Percentiles rank a stretch among this genome's conserved stretches.
Conservation (phyloP, 1,140 invertebrate genomes). For the Lasaia peninsularis region DNA sequence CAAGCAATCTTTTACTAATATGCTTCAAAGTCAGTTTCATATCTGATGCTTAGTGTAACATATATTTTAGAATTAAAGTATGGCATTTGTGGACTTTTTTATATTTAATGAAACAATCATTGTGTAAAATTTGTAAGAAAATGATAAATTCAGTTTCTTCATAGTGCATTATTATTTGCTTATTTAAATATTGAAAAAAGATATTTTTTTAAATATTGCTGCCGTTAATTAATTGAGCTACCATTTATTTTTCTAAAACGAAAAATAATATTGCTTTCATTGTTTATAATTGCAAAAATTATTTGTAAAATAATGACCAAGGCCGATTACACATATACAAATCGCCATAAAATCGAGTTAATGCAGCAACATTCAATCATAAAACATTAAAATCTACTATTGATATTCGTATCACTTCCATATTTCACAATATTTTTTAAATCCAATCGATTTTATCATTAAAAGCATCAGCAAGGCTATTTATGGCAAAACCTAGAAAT, state of each 20-base stretch:
- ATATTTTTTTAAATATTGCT: constrained; percentile 7
- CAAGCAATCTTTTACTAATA: not conserved
- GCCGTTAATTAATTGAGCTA: not conserved
- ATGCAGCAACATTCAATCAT: no score
- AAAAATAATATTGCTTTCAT: constrained; percentile 5
- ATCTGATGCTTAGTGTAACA: not conserved
- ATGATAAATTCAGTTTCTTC: no score
- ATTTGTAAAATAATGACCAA: not conserved
- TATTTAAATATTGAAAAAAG: not conserved
- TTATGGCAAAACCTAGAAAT: no score
- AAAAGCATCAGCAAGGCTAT: no score
- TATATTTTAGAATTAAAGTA: constrained; percentile 3
- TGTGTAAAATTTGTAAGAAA: no score
- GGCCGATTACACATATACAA: not conserved
- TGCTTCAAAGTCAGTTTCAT: not conserved
- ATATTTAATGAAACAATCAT: not conserved
- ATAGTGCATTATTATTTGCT: no score
- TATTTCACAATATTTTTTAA: no score
- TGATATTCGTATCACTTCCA: no score
- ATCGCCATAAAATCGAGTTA: no score
- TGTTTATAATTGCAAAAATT: not conserved
- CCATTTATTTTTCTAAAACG: not conserved
- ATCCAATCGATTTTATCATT: no score
- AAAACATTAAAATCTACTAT: no score
- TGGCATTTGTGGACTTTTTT: not conserved